Conservation (phyloP, 2,888 invertebrate species). For the Dicyrtoma fusca region DNA sequence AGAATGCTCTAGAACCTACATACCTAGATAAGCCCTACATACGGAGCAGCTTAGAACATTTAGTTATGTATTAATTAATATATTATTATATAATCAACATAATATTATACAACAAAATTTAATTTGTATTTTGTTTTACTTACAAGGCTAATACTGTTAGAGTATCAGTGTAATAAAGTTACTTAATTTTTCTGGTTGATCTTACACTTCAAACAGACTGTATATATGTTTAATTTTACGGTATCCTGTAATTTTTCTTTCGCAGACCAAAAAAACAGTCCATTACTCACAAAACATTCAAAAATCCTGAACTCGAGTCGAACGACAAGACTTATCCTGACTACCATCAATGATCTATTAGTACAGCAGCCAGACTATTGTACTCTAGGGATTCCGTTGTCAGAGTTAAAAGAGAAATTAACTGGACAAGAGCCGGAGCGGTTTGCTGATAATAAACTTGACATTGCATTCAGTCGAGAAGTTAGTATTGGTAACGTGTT, state of each 20-base stretch:
- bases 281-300: conserved; percentile 62
- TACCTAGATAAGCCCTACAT: too few species aligned
- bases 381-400: conserved; percentile 72
- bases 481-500: conserved; percentile 33
- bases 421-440: conserved; percentile 68
- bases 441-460: conserved; percentile 59
- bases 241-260: conserved; percentile 31
- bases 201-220: too few species aligned
- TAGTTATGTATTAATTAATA: too few species aligned
- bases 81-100: too few species aligned
- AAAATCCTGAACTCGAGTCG: conserved; percentile 62
- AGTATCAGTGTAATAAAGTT: too few species aligned
- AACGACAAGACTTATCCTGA: conserved; percentile 64
- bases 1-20: background rate
- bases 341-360: conserved; percentile 72
- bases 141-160: too few species aligned
- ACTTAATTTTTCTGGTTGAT: too few species aligned
- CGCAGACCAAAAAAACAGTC: conserved; percentile 56
- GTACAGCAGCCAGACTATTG: conserved; percentile 73
- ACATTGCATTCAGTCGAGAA: conserved; percentile 48
- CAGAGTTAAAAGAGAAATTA: conserved; percentile 69
- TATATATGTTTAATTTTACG: too few species aligned
- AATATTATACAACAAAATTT: too few species aligned
- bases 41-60: too few species aligned
- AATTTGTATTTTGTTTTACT: too few species aligned